A percentile compares a stretch with the other conserved stretches of the same genome.
phyloP scores from a whole-genome alignment of 1,140 invertebrate species.

The Trichonephila inaurata region DNA sequence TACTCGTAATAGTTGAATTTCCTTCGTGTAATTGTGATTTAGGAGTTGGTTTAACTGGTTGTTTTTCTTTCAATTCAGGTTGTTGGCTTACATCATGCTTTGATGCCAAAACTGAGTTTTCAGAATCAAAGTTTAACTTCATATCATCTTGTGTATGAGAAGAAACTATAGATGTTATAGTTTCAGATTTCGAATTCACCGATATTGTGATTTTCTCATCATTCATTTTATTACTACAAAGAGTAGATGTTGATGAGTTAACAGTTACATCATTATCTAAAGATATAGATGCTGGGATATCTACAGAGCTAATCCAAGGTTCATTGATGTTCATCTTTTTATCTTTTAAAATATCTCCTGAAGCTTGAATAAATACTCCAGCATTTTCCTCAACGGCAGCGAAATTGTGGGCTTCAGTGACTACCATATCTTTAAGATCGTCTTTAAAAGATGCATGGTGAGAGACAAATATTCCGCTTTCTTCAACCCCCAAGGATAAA shows the following conservation, averaged over 20 bases:
- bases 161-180: not conserved
- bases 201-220: constrained; percentile 76
- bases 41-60: not conserved
- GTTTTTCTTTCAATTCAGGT: constrained; percentile 36
- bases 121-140: not conserved
- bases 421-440: constrained; percentile 63
- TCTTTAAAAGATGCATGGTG: constrained; percentile 62
- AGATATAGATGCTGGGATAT: constrained; percentile 28
- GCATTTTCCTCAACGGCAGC: constrained; percentile 65
- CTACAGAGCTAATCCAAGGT: constrained; percentile 64
- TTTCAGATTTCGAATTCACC: constrained; percentile 57
- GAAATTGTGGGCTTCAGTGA: constrained; percentile 73
- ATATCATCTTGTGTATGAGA: constrained; percentile 23
- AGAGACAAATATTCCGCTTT: constrained; percentile 62
- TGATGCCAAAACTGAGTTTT: not conserved
- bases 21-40: constrained; percentile 52
- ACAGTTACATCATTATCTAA: constrained; percentile 47
- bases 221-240: constrained; percentile 56
- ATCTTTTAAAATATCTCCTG: not conserved
- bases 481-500: constrained; percentile 46
- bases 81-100: constrained; percentile 17
- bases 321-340: constrained; percentile 15
- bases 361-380: constrained; percentile 33
- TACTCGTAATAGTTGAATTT: not conserved
- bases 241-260: constrained; percentile 41